Percentiles rank a stretch among this genome's conserved stretches.
These are phyloP conservation scores for Meteorus colon DNA, from an alignment of 2,888 invertebrate genomes.

Conservation along the genomic window DNA sequence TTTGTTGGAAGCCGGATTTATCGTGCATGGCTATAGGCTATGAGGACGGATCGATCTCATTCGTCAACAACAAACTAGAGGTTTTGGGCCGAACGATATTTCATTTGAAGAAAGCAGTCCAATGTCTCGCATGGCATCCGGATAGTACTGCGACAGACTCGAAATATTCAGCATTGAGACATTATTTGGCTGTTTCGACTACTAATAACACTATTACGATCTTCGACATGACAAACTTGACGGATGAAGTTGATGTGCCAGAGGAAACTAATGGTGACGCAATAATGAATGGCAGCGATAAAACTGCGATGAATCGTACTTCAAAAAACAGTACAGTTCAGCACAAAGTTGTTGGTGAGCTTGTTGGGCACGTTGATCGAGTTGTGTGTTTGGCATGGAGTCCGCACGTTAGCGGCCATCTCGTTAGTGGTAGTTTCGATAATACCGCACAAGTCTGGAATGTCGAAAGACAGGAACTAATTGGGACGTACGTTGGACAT, in stretches of 20 bases:
- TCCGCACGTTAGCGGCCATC: constrained; percentile 78
- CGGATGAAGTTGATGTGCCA: background rate
- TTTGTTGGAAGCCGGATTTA: constrained; percentile 79
- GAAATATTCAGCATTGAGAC: constrained; percentile 75
- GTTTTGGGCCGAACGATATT: constrained; percentile 69
- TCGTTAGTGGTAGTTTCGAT: constrained; percentile 83
- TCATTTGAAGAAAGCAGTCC: constrained; percentile 78
- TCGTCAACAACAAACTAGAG: constrained; percentile 57
- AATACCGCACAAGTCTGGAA: constrained; percentile 82
- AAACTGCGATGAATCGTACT: constrained; percentile 8
- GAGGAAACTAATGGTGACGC: background rate
- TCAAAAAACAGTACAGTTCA: constrained; percentile 33
- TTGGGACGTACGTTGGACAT: constrained; percentile 79
- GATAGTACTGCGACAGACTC: constrained; percentile 77
- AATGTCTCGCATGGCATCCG: constrained; percentile 84
- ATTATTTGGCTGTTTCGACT: constrained; percentile 80
- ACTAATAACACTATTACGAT: constrained; percentile 75
- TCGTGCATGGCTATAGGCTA: constrained; percentile 79
- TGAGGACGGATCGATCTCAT: constrained; percentile 75
- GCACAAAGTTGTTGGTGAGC: constrained; percentile 66
- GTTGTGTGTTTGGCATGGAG: constrained; percentile 81
- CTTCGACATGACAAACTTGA: constrained; percentile 70
- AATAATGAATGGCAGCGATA: constrained; percentile 57
- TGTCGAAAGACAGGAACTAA: constrained; percentile 74
- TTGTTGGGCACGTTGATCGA: constrained; percentile 75